A percentile compares a stretch with the other conserved stretches of the same genome.
Conservation (phyloP, 1,140 invertebrate genomes). For the Hylaeus volcanicus region DNA sequence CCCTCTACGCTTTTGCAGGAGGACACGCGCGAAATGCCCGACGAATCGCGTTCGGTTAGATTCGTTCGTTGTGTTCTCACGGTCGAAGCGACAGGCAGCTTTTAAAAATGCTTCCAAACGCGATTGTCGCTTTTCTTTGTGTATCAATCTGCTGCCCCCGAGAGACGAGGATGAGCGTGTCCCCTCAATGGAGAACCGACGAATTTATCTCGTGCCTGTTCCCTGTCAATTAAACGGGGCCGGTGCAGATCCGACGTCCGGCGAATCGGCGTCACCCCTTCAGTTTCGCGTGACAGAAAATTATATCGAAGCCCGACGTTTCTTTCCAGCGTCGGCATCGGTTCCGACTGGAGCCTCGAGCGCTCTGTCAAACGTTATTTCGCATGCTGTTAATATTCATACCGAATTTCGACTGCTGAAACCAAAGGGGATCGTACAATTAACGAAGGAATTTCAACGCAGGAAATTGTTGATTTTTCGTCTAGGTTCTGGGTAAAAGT, state of each 20-base stretch:
- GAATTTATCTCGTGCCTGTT: slow-evolving; percentile 38
- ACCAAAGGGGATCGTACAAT: too few relatives aligned
- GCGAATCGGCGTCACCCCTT: slow-evolving; percentile 7
- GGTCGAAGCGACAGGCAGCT: background rate
- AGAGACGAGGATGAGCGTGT: background rate
- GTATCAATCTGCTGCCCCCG: slow-evolving; percentile 24
- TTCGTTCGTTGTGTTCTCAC: slow-evolving; percentile 21
- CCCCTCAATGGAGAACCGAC: slow-evolving; percentile 28
- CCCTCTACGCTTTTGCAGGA: too few relatives aligned
- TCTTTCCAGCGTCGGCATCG: background rate
- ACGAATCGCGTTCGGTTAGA: background rate
- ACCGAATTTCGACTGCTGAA: too few relatives aligned
- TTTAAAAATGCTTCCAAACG: slow-evolving; percentile 20
- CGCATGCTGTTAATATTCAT: background rate
- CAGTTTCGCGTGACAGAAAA: slow-evolving; percentile 9
- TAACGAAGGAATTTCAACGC: too few relatives aligned
- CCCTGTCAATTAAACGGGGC: slow-evolving; percentile 43
- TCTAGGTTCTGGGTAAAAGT: too few relatives aligned
- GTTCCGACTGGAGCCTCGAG: background rate
- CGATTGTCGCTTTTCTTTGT: slow-evolving; percentile 37
- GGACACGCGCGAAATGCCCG: background rate
- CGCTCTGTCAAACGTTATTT: background rate
- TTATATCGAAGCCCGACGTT: background rate
- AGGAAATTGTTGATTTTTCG: too few relatives aligned
- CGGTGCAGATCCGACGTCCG: slow-evolving; percentile 20